Evolutionary conservation across 1,140 invertebrate species (phyloP).

Genomic region (Lineus longissimus): DNA sequence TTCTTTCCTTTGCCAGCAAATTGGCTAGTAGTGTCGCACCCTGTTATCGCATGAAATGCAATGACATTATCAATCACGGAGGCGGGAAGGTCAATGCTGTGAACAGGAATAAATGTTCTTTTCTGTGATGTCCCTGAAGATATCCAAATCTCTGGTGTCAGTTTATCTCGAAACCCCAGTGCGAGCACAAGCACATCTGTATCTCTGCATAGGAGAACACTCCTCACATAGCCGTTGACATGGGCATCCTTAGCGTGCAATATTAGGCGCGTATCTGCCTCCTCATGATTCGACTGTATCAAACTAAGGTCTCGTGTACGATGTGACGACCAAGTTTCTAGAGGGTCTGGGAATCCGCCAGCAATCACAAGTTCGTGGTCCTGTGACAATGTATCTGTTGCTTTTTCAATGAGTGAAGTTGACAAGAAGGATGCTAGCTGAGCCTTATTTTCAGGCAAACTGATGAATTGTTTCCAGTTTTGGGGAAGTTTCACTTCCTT

Average conservation of each 20-base stretch:
- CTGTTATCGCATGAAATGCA: background rate
- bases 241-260: background rate
- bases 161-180: background rate
- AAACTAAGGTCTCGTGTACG: background rate
- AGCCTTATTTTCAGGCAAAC: background rate
- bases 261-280: background rate
- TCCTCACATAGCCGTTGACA: background rate
- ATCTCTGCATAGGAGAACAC: background rate
- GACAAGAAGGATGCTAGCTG: background rate
- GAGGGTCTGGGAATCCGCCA: background rate
- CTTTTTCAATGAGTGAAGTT: background rate
- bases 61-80: background rate
- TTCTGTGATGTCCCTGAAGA: background rate
- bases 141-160: background rate
- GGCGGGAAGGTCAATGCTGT: background rate
- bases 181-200: background rate
- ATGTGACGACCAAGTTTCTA: background rate
- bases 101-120: background rate
- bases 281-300: background rate
- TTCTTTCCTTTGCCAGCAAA: background rate
- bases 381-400: background rate
- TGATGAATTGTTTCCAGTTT: background rate
- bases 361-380: background rate
- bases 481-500: background rate
- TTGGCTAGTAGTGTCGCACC: background rate